Percentiles rank a stretch among this genome's conserved stretches.
phyloP scores from a whole-genome alignment of 2,888 invertebrate genomes.

The Cartodere bifasciata region DNA sequence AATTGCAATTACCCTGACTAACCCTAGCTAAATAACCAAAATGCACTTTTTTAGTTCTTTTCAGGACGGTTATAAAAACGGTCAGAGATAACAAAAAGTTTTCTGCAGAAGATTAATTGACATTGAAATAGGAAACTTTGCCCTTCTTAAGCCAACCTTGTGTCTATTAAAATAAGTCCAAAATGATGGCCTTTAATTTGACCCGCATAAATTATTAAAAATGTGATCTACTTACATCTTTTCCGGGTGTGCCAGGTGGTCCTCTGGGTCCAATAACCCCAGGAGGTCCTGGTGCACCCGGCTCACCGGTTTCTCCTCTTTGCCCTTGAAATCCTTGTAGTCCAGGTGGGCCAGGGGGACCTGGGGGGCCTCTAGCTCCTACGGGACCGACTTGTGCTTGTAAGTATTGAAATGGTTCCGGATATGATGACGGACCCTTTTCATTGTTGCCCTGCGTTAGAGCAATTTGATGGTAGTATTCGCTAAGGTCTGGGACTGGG shows the following conservation, averaged over 20 bases:
- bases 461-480: constrained; percentile 64
- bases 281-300: constrained; percentile 51
- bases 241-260: constrained; percentile 56
- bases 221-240: constrained; percentile 59
- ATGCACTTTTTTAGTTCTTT: no score
- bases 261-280: constrained; percentile 50
- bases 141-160: no score
- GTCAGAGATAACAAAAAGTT: no score
- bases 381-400: constrained; percentile 70
- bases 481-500: constrained; percentile 56
- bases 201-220: no score
- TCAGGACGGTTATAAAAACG: no score
- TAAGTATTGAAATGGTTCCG: constrained; percentile 59
- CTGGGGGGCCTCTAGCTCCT: constrained; percentile 69
- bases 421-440: constrained; percentile 51
- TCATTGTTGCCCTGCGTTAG: constrained; percentile 56
- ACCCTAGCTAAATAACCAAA: no score
- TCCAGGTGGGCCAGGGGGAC: constrained; percentile 46
- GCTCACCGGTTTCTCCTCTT: constrained; percentile 68
- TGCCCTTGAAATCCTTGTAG: constrained; percentile 76
- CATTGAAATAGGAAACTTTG: no score
- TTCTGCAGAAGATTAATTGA: no score
- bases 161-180: no score
- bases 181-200: no score
- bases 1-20: no score